phyloP scores from a whole-genome alignment of 2,888 invertebrate species.

The Unio delphinus region DNA sequence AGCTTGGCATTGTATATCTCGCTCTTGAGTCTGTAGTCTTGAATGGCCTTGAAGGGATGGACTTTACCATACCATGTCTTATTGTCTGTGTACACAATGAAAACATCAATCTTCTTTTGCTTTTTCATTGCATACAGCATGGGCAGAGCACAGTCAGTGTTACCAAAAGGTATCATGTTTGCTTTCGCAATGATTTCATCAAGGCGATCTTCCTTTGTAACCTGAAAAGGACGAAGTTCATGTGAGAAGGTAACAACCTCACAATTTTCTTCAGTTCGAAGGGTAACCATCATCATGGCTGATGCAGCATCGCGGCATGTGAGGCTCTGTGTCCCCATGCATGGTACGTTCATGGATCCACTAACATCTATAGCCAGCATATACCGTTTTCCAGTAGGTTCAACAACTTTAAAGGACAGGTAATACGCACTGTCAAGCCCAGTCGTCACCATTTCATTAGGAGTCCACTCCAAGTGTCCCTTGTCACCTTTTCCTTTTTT shows the following conservation, averaged over 20 bases:
- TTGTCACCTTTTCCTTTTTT: too few relatives aligned
- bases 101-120: slow-evolving; percentile 79
- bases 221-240: slow-evolving; percentile 29
- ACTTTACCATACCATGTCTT: slow-evolving; percentile 64
- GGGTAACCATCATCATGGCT: too few relatives aligned
- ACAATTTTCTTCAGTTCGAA: too few relatives aligned
- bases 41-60: slow-evolving; percentile 75
- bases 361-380: too few relatives aligned
- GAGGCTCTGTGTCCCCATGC: too few relatives aligned
- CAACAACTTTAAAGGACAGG: too few relatives aligned
- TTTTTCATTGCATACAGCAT: slow-evolving; percentile 77
- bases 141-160: slow-evolving; percentile 23
- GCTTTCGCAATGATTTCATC: slow-evolving; percentile 33
- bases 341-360: too few relatives aligned
- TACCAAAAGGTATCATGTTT: slow-evolving; percentile 35
- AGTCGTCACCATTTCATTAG: too few relatives aligned
- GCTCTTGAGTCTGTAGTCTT: slow-evolving; percentile 76
- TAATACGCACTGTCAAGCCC: too few relatives aligned
- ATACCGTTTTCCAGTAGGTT: too few relatives aligned
- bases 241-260: background rate
- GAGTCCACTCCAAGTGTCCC: too few relatives aligned
- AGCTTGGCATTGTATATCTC: slow-evolving; percentile 58
- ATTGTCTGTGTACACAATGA: slow-evolving; percentile 81
- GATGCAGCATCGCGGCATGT: too few relatives aligned
- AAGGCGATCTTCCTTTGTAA: slow-evolving; percentile 34